Conservation (phyloP, 2,113 vertebrate species). For the Miniopterus natalensis region DNA sequence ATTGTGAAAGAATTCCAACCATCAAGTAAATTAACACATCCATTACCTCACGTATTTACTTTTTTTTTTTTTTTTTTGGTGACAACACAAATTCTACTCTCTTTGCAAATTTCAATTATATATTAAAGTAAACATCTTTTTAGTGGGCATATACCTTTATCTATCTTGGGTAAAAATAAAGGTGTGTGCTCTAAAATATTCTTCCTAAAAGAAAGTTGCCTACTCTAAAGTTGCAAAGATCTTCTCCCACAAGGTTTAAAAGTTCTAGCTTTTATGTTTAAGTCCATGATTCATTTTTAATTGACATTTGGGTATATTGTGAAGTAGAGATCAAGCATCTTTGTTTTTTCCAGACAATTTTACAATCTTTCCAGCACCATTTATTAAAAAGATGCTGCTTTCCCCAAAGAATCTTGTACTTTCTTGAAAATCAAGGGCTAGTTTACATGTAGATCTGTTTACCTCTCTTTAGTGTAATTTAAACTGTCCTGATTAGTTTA, state of each 20-base stretch:
- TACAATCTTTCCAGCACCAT: background rate
- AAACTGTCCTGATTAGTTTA: background rate
- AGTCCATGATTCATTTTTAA: background rate
- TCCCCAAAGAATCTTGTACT: background rate
- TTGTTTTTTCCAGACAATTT: background rate
- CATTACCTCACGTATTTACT: background rate
- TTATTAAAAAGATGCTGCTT: background rate
- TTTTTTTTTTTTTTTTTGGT: background rate
- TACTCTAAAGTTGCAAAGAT: background rate
- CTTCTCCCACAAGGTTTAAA: background rate
- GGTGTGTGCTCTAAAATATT: background rate
- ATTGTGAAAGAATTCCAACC: background rate
- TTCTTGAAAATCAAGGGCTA: conserved; percentile 8
- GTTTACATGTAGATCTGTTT: background rate
- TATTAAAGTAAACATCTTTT: background rate
- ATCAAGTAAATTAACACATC: background rate
- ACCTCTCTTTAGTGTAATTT: background rate
- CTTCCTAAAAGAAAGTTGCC: background rate
- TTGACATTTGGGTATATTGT: background rate
- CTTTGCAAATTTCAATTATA: background rate
- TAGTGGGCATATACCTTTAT: background rate
- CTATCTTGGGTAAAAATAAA: background rate
- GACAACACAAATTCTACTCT: background rate
- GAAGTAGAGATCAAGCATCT: background rate
- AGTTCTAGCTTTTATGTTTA: background rate